Evolutionary conservation across 2,113 vertebrate genomes (phyloP), one percentile per base, ranked within the genome.

Genomic region (Ophthalmolycus amberensis): DNA sequence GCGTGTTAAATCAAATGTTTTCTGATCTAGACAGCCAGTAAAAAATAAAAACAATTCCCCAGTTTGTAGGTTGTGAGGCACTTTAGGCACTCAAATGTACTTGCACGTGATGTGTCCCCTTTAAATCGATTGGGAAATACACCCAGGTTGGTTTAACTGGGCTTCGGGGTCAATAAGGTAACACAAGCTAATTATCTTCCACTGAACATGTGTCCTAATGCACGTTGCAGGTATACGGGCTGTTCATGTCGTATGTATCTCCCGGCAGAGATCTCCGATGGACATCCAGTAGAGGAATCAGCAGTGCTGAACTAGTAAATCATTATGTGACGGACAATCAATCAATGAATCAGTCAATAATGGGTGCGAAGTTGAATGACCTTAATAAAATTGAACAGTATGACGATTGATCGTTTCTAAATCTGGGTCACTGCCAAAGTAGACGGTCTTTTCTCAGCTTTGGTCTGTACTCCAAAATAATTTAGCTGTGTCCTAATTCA

Each of bases 401-500:
- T 52, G 52, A 48, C 74, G 80, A 87, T 83, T 66, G 67, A 87
- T 84, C 54, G 65, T 32, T 58, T 80, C 83, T 84, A 84, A 67
- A 87, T 89, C 69, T 87, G 70, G 88, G 50, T 63, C 58, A 59
- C 46, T 25, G 74, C 83, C 71, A 85, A 85, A 82, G 44, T 37
- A 37, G 54, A 71, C n/a, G 32, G 60, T 75, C 64, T 68, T 77
- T 40, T 80, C 71, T 64, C 42, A 40, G 34, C 77, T 71, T 18
- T 11, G 8, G 20, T 72, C 44, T 78, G 48, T 2, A 22, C 71
- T 80, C 15, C 37, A 64, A 69, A 74, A 78, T 54, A 32, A 42
- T 44, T 22, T 32, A 42, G 62, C 50, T 46, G n/a, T 79, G 84
- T 66, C 82, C 87, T 58, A 74, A 12, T 87, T 85, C 37, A 58